These are phyloP conservation scores for Tenthredo scrophulariae DNA, from an alignment of 2,888 invertebrate genomes.

Conservation along the genomic window DNA sequence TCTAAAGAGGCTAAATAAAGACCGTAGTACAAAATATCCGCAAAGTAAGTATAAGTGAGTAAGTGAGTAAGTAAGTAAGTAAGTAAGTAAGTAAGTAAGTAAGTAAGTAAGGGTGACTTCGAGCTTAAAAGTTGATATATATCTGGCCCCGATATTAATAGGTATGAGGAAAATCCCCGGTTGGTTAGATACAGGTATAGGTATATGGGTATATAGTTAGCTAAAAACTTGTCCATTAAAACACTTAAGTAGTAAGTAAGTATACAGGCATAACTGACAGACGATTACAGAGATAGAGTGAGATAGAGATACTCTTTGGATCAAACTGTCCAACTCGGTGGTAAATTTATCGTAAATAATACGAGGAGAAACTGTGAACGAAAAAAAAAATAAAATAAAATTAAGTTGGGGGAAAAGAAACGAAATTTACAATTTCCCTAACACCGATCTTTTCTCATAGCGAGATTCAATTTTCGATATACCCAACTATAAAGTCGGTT, in stretches of 20 bases:
- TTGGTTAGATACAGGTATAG: neutral
- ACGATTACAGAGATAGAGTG: slow-evolving; percentile 50
- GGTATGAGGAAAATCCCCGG: neutral
- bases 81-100: neutral
- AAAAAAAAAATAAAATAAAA: neutral
- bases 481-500: neutral
- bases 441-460: neutral
- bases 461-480: slow-evolving; percentile 75
- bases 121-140: slow-evolving; percentile 75
- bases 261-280: slow-evolving; percentile 74
- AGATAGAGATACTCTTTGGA: slow-evolving; percentile 69
- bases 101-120: neutral
- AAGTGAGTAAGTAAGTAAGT: neutral
- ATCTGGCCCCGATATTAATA: neutral
- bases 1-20: neutral
- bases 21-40: neutral
- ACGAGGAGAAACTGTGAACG: neutral
- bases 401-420: too few species aligned
- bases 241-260: slow-evolving; percentile 76
- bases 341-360: slow-evolving; percentile 71
- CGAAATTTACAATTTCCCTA: neutral
- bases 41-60: neutral
- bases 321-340: slow-evolving; percentile 69
- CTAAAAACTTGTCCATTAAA: slow-evolving; percentile 78
- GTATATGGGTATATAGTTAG: slow-evolving; percentile 58